A percentile compares a stretch with the other conserved stretches of the same genome.
These are phyloP conservation scores for Trematomus loennbergii DNA, from an alignment of 2,113 vertebrate genomes.

Conservation along the genomic window DNA sequence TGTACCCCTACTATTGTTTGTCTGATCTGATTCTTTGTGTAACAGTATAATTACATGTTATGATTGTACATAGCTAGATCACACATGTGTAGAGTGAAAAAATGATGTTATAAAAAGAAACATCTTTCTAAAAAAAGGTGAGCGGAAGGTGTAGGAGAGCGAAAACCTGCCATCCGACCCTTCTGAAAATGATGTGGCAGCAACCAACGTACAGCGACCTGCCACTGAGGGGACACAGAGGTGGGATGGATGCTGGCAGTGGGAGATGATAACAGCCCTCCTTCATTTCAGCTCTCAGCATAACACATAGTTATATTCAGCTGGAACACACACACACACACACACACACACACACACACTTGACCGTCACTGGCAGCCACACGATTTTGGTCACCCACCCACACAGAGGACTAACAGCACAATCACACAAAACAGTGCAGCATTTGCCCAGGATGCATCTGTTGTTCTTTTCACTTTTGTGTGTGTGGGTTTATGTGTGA, in stretches of 20 bases:
- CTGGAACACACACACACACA: background rate
- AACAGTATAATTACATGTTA: conserved; percentile 30
- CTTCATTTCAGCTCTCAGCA: conserved; percentile 50
- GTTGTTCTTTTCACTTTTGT: conserved; percentile 38
- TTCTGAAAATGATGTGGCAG: conserved; percentile 54
- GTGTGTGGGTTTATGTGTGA: conserved; percentile 41
- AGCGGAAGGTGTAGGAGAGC: background rate
- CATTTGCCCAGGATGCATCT: conserved; percentile 62
- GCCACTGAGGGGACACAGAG: conserved; percentile 44
- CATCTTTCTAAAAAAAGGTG: background rate
- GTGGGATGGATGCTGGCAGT: conserved; percentile 41
- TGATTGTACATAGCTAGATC: conserved; percentile 70
- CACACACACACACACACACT: conserved; percentile 25
- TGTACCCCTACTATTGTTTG: background rate
- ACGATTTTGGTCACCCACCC: conserved; percentile 43
- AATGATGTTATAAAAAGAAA: conserved; percentile 43
- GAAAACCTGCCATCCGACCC: conserved; percentile 44
- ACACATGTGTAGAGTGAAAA: conserved; percentile 14
- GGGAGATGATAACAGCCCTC: conserved; percentile 45
- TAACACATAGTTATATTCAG: background rate
- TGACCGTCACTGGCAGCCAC: conserved; percentile 23
- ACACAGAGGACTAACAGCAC: conserved; percentile 48
- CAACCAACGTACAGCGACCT: conserved; percentile 51
- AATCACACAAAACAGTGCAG: conserved; percentile 52
- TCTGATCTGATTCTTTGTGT: conserved; percentile 30